These are phyloP conservation scores for Chironomus striatipennis DNA, from an alignment of 1,140 invertebrate genomes.

Conservation along the genomic window DNA sequence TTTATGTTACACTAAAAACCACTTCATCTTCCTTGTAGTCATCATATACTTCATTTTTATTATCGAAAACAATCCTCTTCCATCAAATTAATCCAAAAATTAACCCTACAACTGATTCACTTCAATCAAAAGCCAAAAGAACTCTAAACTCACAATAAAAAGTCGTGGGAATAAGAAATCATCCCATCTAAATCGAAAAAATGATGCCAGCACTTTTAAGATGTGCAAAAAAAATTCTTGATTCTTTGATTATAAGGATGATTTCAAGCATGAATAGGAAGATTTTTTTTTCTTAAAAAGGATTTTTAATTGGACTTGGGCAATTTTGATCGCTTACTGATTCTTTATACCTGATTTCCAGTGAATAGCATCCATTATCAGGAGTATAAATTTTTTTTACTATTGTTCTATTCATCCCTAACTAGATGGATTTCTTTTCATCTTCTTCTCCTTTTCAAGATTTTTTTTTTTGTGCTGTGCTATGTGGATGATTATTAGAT, in stretches of 20 bases:
- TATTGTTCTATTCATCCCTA: constrained; percentile 18
- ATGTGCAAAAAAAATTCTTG: not conserved
- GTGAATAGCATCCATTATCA: constrained; percentile 15
- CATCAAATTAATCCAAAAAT: too few relatives aligned
- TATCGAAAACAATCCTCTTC: too few relatives aligned
- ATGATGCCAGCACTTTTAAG: not conserved
- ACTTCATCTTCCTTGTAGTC: too few relatives aligned
- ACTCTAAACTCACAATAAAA: not conserved
- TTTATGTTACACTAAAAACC: too few relatives aligned
- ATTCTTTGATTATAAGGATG: not conserved
- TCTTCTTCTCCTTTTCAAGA: not conserved
- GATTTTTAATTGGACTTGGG: constrained; percentile 17
- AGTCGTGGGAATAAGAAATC: not conserved
- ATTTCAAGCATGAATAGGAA: not conserved
- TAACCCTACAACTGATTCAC: too few relatives aligned
- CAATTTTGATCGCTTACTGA: not conserved
- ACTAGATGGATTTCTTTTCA: not conserved
- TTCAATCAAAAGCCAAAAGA: too few relatives aligned
- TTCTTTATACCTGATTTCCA: constrained; percentile 18
- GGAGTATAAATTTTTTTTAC: not conserved
- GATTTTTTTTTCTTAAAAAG: not conserved
- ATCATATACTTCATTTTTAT: too few relatives aligned
- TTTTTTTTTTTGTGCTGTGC: not conserved
- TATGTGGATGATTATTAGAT: not conserved
- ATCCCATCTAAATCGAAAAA: not conserved